A percentile compares a stretch with the other conserved stretches of the same genome.
Conservation (phyloP, 2,113 vertebrate genomes). For the Pseudopipra pipra region DNA sequence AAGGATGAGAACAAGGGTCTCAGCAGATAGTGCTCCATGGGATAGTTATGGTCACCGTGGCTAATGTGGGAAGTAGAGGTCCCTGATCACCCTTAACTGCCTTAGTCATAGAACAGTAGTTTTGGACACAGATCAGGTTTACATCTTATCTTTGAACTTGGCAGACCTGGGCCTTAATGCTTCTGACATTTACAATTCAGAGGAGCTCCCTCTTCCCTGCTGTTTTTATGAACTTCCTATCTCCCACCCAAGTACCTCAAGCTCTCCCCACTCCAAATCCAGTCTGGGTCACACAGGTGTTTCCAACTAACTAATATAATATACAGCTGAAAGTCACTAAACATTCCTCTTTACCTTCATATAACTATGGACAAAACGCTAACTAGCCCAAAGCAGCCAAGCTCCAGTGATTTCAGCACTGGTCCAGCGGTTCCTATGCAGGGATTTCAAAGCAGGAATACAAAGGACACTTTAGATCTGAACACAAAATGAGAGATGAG, state of each 20-base stretch:
- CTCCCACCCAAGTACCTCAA: fast-evolving
- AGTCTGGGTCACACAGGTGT: neutral
- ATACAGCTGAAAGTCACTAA: neutral
- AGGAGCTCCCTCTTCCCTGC: neutral
- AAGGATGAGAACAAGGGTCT: neutral
- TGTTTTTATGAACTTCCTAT: neutral
- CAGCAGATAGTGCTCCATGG: neutral
- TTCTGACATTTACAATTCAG: neutral
- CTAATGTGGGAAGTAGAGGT: neutral
- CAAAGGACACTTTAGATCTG: neutral
- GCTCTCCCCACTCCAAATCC: neutral
- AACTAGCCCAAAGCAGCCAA: neutral
- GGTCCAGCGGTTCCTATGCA: neutral
- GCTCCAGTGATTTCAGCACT: neutral
- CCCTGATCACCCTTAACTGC: neutral
- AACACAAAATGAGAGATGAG: neutral
- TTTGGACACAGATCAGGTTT: neutral
- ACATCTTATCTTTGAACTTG: neutral
- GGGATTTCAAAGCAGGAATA: neutral
- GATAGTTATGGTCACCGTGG: no score
- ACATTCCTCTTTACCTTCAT: neutral
- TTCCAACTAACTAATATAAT: neutral
- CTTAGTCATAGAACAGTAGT: neutral
- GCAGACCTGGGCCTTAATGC: neutral
- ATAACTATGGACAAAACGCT: neutral